These are phyloP conservation scores for Thereva unica DNA, from an alignment of 2,888 invertebrate genomes.

Conservation along the genomic window DNA sequence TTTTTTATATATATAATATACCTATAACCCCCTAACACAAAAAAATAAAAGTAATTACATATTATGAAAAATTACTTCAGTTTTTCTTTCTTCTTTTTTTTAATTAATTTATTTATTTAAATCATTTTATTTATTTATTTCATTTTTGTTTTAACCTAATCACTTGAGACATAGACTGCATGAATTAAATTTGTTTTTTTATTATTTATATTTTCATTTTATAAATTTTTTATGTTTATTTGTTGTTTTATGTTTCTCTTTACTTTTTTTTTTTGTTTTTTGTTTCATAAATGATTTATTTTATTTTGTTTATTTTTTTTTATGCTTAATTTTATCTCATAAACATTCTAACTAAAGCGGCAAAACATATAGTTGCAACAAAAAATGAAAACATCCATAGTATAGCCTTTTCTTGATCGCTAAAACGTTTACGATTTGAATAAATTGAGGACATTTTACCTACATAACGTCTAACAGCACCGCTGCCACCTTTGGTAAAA, in stretches of 20 bases:
- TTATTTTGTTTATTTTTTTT: background rate
- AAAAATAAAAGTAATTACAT: constrained; percentile 17
- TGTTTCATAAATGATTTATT: no score
- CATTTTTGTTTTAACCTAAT: constrained; percentile 21
- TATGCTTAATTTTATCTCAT: constrained; percentile 47
- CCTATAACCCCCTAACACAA: constrained; percentile 30
- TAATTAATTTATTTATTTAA: background rate
- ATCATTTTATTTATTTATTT: constrained; percentile 3
- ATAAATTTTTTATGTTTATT: no score
- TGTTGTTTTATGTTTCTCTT: no score
- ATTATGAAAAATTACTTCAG: background rate
- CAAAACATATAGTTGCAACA: constrained; percentile 54
- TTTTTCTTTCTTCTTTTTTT: constrained; percentile 12
- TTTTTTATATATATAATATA: constrained; percentile 21
- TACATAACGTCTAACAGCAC: constrained; percentile 59
- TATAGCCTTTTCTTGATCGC: constrained; percentile 56
- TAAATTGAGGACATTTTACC: constrained; percentile 52
- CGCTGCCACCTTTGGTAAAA: constrained; percentile 37
- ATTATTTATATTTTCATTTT: no score
- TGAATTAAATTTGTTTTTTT: background rate
- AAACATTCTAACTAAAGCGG: constrained; percentile 55
- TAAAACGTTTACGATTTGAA: constrained; percentile 54
- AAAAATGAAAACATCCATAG: constrained; percentile 56
- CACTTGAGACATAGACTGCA: constrained; percentile 24
- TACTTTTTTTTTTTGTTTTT: no score